Conservation (phyloP, 1,140 invertebrate genomes). For the Yoshiicerus persimilis region DNA sequence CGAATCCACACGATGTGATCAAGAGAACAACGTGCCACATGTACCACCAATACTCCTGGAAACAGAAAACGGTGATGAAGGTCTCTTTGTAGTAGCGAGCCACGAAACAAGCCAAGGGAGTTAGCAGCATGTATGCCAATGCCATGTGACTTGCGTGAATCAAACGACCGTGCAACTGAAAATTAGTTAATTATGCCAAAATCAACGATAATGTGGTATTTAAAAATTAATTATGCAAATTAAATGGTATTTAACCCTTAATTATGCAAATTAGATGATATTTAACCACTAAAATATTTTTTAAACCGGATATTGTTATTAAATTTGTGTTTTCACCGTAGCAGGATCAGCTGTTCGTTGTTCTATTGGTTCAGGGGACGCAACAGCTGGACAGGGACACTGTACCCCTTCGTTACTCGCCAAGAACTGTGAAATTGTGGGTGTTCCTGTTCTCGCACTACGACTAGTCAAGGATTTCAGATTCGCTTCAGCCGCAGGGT, state of each 20-base stretch:
- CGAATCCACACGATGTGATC: not conserved
- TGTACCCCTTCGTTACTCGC: not conserved
- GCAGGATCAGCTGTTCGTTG: not conserved
- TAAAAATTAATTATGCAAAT: too few species aligned
- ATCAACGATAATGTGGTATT: too few species aligned
- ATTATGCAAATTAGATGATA: too few species aligned
- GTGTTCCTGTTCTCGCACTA: not conserved
- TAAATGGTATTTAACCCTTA: too few species aligned
- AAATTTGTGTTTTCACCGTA: not conserved
- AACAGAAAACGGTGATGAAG: conserved; percentile 26
- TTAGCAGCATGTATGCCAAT: conserved; percentile 21
- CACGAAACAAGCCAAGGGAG: conserved; percentile 21
- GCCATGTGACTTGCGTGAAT: conserved; percentile 31
- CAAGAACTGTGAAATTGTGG: not conserved
- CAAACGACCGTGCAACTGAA: not conserved
- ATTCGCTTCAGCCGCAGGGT: not conserved
- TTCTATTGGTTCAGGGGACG: not conserved
- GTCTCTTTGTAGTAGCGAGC: conserved; percentile 34
- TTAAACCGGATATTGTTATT: not conserved
- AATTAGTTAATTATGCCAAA: not conserved
- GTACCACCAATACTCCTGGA: conserved; percentile 39
- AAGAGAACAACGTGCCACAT: conserved; percentile 33
- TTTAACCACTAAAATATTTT: not conserved
- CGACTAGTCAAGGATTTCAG: not conserved
- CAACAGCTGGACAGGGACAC: conserved; percentile 27